These are phyloP conservation scores for Drosophila atripex DNA, from an alignment of 2,888 invertebrate genomes.

Conservation along the genomic window DNA sequence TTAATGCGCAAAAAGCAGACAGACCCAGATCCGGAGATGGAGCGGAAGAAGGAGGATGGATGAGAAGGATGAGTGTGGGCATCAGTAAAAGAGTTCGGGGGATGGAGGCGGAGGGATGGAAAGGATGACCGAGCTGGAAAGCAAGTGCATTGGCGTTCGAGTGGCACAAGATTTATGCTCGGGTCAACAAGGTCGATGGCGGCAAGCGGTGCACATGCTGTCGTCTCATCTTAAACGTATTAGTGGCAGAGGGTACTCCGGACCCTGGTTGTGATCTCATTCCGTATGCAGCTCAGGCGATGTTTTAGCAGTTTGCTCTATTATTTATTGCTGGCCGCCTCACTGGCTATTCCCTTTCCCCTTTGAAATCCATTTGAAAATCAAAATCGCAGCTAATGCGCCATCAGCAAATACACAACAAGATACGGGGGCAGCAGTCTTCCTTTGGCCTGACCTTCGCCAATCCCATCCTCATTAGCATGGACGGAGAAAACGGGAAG, in stretches of 20 bases:
- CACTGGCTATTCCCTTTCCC: constrained; percentile 50
- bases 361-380: constrained; percentile 63
- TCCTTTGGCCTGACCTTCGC: constrained; percentile 58
- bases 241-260: constrained; percentile 49
- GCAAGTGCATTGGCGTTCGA: constrained; percentile 53
- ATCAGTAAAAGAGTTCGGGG: not conserved
- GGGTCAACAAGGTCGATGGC: constrained; percentile 50
- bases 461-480: constrained; percentile 63
- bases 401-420: constrained; percentile 70
- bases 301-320: constrained; percentile 75
- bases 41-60: not conserved
- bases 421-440: constrained; percentile 2
- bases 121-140: not conserved
- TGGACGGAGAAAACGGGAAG: not conserved
- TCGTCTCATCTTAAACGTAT: constrained; percentile 80
- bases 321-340: constrained; percentile 73
- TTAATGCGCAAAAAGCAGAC: constrained; percentile 64
- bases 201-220: constrained; percentile 78
- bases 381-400: constrained; percentile 75
- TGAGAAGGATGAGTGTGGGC: constrained; percentile 10
- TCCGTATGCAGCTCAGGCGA: constrained; percentile 73
- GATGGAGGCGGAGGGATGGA: not conserved
- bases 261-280: constrained; percentile 49
- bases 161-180: constrained; percentile 54
- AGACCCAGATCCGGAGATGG: constrained; percentile 15